Evolutionary conservation across 2,888 invertebrate species (phyloP), one percentile per base, ranked within the genome.

Genomic region (Abrostola triplasia): DNA sequence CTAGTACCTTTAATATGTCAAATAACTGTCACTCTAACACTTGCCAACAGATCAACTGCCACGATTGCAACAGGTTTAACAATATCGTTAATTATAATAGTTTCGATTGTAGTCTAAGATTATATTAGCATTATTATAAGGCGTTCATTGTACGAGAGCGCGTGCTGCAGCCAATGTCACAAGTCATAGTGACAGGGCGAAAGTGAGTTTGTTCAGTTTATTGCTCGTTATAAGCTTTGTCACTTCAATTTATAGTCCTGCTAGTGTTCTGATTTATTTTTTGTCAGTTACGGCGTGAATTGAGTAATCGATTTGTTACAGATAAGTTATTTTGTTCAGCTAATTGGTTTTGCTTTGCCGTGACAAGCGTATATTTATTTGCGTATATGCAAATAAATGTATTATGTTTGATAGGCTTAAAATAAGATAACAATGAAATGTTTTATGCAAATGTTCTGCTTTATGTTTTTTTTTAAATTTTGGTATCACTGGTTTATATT

Each of bases 141-240:
- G 41, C 13, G 8, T 71, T 64, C 35, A 64, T 63, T 59, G 52
- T 44, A 13, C 11, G n/a, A 59, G 38, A 40, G 48, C 53, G 59
- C 42, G 50, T 59, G 59, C 24, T 37, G 48, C 64, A 54, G n/a
- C n/a, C 68, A 82, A 80, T 83, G 78, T 76, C 75, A 69, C 75
- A 64, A 77, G 79, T 80, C 78, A 79, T 48, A 59, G 64, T 80
- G 77, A 82, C 77, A 60, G 50, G 53, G 77, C 83, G 81, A 87
- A 85, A 87, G 82, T 69, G 53, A 51, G 51, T 50, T 56, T 40
- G 54, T 54, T 55, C 56, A 54, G 5, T 66, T 57, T 70, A 38
- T 59, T 35, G 57, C 48, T 66, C 12, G 37, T 70, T 79, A 57
- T 73, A 52, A 67, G 64, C 54, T 41, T 61, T 71, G 71, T 73